Evolutionary conservation across 2,888 invertebrate species (phyloP).

Genomic region (Augochlorella aurata): DNA sequence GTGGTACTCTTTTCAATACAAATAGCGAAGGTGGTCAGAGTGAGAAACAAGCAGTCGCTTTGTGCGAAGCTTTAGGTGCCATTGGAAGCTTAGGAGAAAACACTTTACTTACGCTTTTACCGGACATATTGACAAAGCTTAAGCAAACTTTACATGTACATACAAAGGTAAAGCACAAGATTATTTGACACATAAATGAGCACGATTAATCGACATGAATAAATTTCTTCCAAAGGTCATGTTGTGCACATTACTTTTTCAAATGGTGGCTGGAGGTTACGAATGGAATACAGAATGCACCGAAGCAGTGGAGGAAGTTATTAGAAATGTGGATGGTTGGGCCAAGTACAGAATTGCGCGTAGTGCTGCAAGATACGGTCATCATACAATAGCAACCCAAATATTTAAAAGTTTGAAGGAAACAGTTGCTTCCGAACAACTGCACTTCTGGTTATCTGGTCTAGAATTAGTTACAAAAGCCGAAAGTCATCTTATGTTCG

Average conservation of each 20-base stretch:
- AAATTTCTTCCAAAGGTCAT: constrained; percentile 83
- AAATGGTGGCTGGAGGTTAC: constrained; percentile 89
- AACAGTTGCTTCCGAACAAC: constrained; percentile 92
- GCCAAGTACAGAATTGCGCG: constrained; percentile 93
- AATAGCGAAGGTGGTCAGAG: constrained; percentile 71
- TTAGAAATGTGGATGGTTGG: constrained; percentile 88
- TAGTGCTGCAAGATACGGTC: constrained; percentile 93
- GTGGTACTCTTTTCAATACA: constrained; percentile 81
- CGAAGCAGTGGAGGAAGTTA: constrained; percentile 84
- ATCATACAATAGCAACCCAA: constrained; percentile 87
- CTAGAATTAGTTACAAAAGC: constrained; percentile 90
- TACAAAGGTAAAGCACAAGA: constrained; percentile 75
- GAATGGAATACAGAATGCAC: constrained; percentile 86
- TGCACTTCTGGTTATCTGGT: constrained; percentile 93
- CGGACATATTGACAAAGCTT: constrained; percentile 83
- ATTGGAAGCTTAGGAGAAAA: constrained; percentile 86
- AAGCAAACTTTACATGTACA: constrained; percentile 79
- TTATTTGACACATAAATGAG: background rate
- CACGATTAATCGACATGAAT: constrained; percentile 12
- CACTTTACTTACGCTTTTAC: constrained; percentile 84
- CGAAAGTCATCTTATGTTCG: constrained; percentile 86
- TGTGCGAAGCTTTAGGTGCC: constrained; percentile 90
- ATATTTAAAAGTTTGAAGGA: constrained; percentile 86
- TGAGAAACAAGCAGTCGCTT: constrained; percentile 81
- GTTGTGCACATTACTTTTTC: constrained; percentile 91